Conservation (phyloP, 2,113 vertebrate species). For the Austrofundulus limnaeus region DNA sequence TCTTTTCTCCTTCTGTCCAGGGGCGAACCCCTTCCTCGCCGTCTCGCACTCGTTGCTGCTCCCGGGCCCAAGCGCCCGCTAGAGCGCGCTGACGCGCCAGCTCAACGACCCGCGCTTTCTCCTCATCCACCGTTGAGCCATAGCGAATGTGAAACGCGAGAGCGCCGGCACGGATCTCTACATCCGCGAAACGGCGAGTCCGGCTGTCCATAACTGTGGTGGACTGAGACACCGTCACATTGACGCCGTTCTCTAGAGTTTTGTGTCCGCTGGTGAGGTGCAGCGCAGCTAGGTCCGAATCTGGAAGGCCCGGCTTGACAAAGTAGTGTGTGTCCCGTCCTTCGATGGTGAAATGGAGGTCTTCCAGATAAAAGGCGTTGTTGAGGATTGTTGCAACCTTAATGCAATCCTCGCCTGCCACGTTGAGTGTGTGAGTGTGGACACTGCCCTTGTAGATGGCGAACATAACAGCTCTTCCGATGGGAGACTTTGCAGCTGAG, state of each 20-base stretch:
- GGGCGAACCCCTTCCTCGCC: conserved; percentile 93
- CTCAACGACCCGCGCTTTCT: conserved; percentile 93
- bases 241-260: conserved; percentile 94
- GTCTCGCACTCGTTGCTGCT: conserved; percentile 92
- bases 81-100: conserved; percentile 93
- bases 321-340: conserved; percentile 97
- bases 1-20: conserved; percentile 98
- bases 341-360: conserved; percentile 94
- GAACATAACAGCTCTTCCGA: conserved; percentile 95
- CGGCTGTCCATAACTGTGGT: conserved; percentile 94
- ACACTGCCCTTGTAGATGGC: conserved; percentile 94
- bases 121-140: conserved; percentile 94
- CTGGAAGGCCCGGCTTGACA: conserved; percentile 92
- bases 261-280: conserved; percentile 92
- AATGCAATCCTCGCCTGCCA: conserved; percentile 96
- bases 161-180: conserved; percentile 89
- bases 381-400: conserved; percentile 97
- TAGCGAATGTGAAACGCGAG: conserved; percentile 95
- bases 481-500: conserved; percentile 90
- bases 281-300: conserved; percentile 91
- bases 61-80: conserved; percentile 89
- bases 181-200: conserved; percentile 96
- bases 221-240: conserved; percentile 95
- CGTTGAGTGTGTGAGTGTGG: conserved; percentile 92
- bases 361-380: conserved; percentile 94